Base-by-base conservation (phyloP, 2,113 vertebrate species). In the Electrona antarctica region DNA sequence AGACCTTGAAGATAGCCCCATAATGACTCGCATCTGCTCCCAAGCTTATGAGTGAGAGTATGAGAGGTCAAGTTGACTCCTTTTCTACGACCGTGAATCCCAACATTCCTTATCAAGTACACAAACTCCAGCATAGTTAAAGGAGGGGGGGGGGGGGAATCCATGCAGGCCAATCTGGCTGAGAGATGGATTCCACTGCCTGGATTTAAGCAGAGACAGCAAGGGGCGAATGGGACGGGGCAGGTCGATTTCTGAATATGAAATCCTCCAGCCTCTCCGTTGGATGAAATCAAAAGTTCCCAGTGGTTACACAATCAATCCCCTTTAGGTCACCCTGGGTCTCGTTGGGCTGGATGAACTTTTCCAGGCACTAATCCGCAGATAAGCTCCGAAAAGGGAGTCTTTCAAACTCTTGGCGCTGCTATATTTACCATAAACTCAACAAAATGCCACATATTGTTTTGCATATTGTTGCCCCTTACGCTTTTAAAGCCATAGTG, bases 221-320 rank as follows among this genome's bases (percentile, higher is more conserved):
- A 9, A 0, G 56, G 15, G 67, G 63, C 56, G 64, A 69, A 68
- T 45, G 57, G 75, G 77, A 51, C 13, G 10, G 78, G 77, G 84
- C 83, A 86, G 81, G 77, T 85, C 73, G 87, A 67, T 88, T 76
- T 80, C 77, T 15, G 61, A 77, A 78, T 73, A 73, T 67, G 56
- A 87, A 88, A 90, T 92, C 81, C 82, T 88, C 69, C 82, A 72
- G 82, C 74, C 74, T 75, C 71, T 64, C 77, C 83, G 65, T 45
- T 67, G 66, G 85, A 86, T 68, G 80, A 80, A 84, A 86, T 78
- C 80, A 76, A 71, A 82, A 70, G 76, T 90, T 88, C 74, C 74
- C 80, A 80, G 80, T 69, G 67, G 85, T 91, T 90, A 77, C 80
- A 89, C 84, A 91, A 88, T 89, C 84, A 91, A 88, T 89, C 77